Evolutionary conservation across 2,888 invertebrate genomes (phyloP), one percentile per base, ranked within the genome.

Genomic region (Nomada ruficornis): DNA sequence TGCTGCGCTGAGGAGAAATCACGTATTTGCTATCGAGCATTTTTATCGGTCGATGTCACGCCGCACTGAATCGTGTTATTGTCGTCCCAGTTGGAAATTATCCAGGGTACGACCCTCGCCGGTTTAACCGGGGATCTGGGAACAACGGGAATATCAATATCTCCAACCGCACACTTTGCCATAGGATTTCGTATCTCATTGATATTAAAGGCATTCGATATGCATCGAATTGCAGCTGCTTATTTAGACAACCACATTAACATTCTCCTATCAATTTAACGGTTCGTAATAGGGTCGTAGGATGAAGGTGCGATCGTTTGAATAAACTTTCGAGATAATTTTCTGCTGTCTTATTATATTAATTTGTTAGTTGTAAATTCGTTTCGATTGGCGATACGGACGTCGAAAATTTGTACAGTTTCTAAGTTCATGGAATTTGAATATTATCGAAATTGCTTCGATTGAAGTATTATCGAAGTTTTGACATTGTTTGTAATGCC

Each of bases 1-100:
- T 18, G 52, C 26, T 60, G 18, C 20, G 18, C 36, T 26, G 64
- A 71, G 57, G 54, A 52, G 54, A 52, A 80, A 82, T 67, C 63
- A 70, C 80, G 78, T 74, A 83, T 78, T 83, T 76, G 75, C 67
- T 64, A 59, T 76, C 65, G 74, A 69, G 36, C 65, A 83, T 83
- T 83, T 80, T 86, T 83, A 85, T 72, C 73, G 57, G 11, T 36
- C 70, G 55, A 73, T 57, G 70, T 59, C 74, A 74, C 74, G 62
- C 74, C 64, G 77, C 64, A 42, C 57, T 36, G 73, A 70, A 76
- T 73, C 83, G 76, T 77, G 69, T 86, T 86, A 86, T 86, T 86
- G 87, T 84, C 80, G 85, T 86, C 59, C 83, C 68, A 86, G 77
- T 86, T 86, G 86, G 87, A 86, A 83, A 86, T 85, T 85, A 83